A percentile compares a stretch with the other conserved stretches of the same genome.
These are phyloP conservation scores for Microcebus tavaratra DNA, from an alignment of 2,113 vertebrate species.

Conservation along the genomic window DNA sequence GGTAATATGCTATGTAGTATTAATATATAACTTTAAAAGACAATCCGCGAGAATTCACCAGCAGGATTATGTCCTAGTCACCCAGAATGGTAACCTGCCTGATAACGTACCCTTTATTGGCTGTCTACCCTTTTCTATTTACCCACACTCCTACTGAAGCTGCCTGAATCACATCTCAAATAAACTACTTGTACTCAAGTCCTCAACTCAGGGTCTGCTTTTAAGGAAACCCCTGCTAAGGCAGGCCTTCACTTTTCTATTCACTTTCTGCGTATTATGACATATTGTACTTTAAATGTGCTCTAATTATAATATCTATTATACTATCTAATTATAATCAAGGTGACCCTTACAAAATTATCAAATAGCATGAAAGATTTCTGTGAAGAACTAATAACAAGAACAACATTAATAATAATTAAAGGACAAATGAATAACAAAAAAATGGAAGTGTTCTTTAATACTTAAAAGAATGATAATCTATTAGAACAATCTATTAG, in stretches of 20 bases:
- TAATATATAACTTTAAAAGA: neutral
- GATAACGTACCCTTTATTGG: neutral
- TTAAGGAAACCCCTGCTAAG: neutral
- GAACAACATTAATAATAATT: neutral
- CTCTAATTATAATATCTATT: neutral
- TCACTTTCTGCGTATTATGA: neutral
- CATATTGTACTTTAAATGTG: neutral
- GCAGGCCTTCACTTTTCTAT: neutral
- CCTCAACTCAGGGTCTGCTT: neutral
- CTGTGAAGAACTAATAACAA: neutral
- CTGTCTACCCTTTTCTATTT: neutral
- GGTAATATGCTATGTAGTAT: neutral
- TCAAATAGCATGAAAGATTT: neutral
- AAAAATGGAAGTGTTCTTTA: neutral
- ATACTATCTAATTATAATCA: neutral
- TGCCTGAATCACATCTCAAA: conserved; percentile 17
- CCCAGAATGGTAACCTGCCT: neutral
- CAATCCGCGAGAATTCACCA: neutral
- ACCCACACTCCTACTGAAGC: neutral
- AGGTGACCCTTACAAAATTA: neutral
- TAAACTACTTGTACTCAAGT: neutral
- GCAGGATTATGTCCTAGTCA: neutral
- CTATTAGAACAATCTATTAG: neutral
- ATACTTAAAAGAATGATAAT: neutral
- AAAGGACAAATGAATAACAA: neutral